These are phyloP conservation scores for Ciconia stormi DNA, from an alignment of 2,113 vertebrate species.

Conservation along the genomic window DNA sequence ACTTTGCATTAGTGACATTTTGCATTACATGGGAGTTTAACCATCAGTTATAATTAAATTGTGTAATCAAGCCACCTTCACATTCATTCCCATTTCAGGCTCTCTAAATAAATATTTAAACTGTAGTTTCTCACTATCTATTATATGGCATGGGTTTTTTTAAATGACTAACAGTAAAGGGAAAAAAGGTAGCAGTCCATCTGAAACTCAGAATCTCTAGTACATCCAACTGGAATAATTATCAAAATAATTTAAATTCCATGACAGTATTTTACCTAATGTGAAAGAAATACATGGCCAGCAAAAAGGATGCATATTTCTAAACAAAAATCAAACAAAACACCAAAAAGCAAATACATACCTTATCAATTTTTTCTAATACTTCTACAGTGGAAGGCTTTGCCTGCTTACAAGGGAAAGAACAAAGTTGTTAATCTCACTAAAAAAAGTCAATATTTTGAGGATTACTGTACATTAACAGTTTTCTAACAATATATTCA, in stretches of 20 bases:
- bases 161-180: not conserved
- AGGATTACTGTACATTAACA: not conserved
- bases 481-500: not conserved
- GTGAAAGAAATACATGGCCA: not conserved
- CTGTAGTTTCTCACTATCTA: not conserved
- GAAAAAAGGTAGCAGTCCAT: not conserved
- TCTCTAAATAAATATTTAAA: not conserved
- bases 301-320: not conserved
- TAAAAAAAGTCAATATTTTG: not conserved
- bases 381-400: slow-evolving; percentile 94
- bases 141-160: not conserved
- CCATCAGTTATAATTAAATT: not conserved
- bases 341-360: slow-evolving; percentile 67
- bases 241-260: not conserved
- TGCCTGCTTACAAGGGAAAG: slow-evolving; percentile 76
- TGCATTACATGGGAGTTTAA: not conserved
- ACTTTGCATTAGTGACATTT: not conserved
- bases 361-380: slow-evolving; percentile 96
- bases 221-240: not conserved
- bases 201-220: not conserved
- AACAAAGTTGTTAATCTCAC: slow-evolving; percentile 15
- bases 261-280: not conserved
- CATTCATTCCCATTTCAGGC: not conserved
- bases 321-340: not conserved
- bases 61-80: not conserved